Base-by-base conservation (phyloP, 2,888 invertebrate species). In the Philhelius pedissequus region DNA sequence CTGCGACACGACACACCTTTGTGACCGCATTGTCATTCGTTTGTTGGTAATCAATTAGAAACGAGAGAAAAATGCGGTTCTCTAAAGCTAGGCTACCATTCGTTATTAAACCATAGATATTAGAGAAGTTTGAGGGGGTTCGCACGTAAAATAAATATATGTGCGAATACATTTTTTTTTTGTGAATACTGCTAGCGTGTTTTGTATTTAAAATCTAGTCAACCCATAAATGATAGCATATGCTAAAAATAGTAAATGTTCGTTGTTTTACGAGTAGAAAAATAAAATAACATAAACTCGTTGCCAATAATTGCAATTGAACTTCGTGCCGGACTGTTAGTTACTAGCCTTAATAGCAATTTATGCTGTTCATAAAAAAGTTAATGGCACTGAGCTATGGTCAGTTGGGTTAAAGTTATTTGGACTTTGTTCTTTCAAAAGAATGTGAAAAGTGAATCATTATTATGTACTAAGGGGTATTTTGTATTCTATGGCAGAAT, bases 21-120 rank as follows among this genome's bases (percentile, higher is more conserved):
- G 80, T 84, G 84, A 76, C 84, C 84, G 84, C 80, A 84, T 84
- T 84, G 84, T 84, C 84, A 80, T 84, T 84, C 75, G 84, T 80
- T 84, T 76, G 84, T 76, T 84, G 68, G 80, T 84, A 84, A 84
- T 84, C 84, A 84, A 84, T 84, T 84, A 84, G 80, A 84, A 79
- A 70, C 48, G 80, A 76, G 70, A 66, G 60, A 74, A 81, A 82
- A 77, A 80, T 79, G 84, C 75, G 80, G 75, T 80, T 80, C 75
- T 20, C 54, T 71, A 25, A 52, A 78, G 80, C 56, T 68, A 70
- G 58, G 58, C 82, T 73, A 78, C 56, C 69, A 62, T 45, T 70
- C 50, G 64, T 40, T 48, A 76, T 60, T 52, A 62, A 54, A 56
- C 50, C 13, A 15, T 13, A 22, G 58, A 43, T 25, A 25, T 30